phyloP scores from a whole-genome alignment of 2,113 vertebrate genomes.

The Marcusenius ussheri region DNA sequence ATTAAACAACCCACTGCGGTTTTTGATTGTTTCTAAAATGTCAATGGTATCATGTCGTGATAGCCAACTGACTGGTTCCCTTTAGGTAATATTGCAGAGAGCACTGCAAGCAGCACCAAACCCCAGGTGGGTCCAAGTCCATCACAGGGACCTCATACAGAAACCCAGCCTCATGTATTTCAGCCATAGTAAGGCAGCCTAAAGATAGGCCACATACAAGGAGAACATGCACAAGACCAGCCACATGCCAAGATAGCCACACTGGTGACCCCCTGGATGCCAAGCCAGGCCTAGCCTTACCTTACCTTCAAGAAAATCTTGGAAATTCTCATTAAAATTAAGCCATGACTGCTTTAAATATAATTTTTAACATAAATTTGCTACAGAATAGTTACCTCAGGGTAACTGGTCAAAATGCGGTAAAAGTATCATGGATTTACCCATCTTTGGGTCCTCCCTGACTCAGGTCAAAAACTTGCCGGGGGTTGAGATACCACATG shows the following conservation, averaged over 20 bases:
- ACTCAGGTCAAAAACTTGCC: slow-evolving; percentile 91
- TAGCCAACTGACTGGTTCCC: not conserved
- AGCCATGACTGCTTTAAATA: not conserved
- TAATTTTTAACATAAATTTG: not conserved
- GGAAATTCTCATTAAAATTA: not conserved
- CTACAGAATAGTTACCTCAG: not conserved
- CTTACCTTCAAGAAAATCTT: not conserved
- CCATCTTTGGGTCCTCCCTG: slow-evolving; percentile 90
- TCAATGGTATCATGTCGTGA: not conserved
- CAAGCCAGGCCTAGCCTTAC: not conserved
- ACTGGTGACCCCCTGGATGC: not conserved
- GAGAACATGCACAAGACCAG: not conserved
- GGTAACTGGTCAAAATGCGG: not conserved
- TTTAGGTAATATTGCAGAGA: not conserved
- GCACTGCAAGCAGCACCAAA: not conserved
- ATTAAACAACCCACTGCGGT: not conserved
- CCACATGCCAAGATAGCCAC: not conserved
- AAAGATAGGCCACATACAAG: not conserved
- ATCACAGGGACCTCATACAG: not conserved
- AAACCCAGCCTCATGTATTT: not conserved
- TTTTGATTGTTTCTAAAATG: not conserved
- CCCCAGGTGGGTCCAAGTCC: not conserved
- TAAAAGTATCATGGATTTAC: slow-evolving; percentile 49
- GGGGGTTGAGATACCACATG: slow-evolving; percentile 95
- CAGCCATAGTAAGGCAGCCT: not conserved